Conservation (phyloP, 1,140 invertebrate species). For the Drosophila nigrodunni region DNA sequence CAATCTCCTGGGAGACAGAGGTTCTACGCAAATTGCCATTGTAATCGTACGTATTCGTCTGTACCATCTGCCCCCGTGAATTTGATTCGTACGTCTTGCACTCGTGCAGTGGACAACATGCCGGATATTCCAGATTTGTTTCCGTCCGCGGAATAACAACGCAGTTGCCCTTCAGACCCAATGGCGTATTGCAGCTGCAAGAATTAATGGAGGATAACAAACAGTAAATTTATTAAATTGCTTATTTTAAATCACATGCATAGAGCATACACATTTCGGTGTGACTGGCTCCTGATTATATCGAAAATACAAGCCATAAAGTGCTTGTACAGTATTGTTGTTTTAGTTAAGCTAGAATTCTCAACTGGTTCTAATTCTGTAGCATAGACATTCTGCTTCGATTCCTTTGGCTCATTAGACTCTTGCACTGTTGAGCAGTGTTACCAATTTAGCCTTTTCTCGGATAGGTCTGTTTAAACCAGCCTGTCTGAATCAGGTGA, state of each 20-base stretch:
- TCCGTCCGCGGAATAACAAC: conserved; percentile 38
- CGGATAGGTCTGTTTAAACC: too few relatives aligned
- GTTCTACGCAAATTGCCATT: conserved; percentile 53
- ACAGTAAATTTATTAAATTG: neutral
- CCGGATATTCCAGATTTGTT: conserved; percentile 61
- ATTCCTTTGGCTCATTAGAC: too few relatives aligned
- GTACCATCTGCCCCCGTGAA: conserved; percentile 47
- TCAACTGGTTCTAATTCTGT: too few relatives aligned
- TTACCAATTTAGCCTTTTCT: too few relatives aligned
- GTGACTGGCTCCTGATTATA: too few relatives aligned
- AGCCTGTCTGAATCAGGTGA: too few relatives aligned
- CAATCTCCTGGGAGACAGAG: conserved; percentile 57
- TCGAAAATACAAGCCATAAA: too few relatives aligned
- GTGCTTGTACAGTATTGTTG: too few relatives aligned
- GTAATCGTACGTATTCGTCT: conserved; percentile 68
- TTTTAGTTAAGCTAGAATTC: too few relatives aligned
- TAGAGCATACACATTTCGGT: too few relatives aligned
- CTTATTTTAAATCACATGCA: neutral
- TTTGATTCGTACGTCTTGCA: conserved; percentile 58
- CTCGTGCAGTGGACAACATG: conserved; percentile 73
- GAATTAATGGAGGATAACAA: neutral
- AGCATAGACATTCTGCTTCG: too few relatives aligned
- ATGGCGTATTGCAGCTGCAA: conserved; percentile 67
- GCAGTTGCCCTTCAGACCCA: conserved; percentile 52
- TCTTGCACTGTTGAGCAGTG: too few relatives aligned